Conservation (phyloP, 2,797 vertebrate genomes). For the Tenualosa thibaudeaui region DNA sequence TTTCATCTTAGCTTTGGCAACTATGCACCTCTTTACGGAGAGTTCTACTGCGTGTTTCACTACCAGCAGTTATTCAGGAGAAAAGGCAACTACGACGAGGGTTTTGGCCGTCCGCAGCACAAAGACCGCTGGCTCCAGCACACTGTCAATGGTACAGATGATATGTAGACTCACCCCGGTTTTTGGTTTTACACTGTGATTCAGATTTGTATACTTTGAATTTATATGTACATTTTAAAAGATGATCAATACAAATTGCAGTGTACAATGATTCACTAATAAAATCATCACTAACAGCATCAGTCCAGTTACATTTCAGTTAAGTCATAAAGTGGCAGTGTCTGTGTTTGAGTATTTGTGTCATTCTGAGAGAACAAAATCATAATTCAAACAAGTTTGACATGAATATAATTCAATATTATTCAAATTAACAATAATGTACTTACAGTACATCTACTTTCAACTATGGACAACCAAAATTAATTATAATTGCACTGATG, state of each 20-base stretch:
- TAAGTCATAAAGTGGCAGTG: background rate
- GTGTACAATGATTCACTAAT: background rate
- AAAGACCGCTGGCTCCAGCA: conserved; percentile 68
- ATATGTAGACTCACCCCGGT: conserved; percentile 14
- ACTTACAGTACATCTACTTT: background rate
- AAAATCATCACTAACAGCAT: background rate
- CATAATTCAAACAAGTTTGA: background rate
- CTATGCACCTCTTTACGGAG: conserved; percentile 72
- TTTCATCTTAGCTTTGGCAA: conserved; percentile 76
- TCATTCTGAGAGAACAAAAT: background rate
- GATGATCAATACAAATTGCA: background rate
- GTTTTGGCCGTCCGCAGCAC: conserved; percentile 73
- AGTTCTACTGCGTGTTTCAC: conserved; percentile 85
- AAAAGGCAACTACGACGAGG: conserved; percentile 78
- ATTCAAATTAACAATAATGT: background rate
- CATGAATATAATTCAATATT: background rate
- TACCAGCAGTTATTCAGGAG: conserved; percentile 78
- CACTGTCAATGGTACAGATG: conserved; percentile 50
- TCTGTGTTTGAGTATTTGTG: background rate
- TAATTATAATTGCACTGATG: background rate
- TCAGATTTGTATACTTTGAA: background rate
- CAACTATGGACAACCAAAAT: too few species aligned
- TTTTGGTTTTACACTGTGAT: background rate
- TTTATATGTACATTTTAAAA: background rate
- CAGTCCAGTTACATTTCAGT: background rate